phyloP scores from a whole-genome alignment of 2,113 vertebrate genomes.

The Zosterops hypoxanthus region DNA sequence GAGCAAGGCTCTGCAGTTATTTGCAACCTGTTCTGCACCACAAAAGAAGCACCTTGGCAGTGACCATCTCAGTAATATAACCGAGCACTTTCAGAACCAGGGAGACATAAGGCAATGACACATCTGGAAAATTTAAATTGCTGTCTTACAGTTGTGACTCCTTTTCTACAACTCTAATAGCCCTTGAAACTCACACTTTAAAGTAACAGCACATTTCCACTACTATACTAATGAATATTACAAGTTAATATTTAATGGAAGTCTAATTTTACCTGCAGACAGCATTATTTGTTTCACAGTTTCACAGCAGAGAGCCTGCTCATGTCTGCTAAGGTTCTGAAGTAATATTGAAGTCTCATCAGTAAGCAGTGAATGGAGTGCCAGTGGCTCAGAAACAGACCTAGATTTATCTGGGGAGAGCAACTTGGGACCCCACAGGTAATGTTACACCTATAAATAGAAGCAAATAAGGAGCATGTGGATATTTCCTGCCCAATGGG shows the following conservation, averaged over 20 bases:
- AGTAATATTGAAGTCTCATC: not conserved
- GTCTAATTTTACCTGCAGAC: not conserved
- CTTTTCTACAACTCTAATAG: not conserved
- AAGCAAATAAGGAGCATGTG: not conserved
- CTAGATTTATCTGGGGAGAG: not conserved
- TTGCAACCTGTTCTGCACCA: not conserved
- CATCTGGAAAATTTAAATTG: not conserved
- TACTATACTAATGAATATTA: constrained; percentile 9
- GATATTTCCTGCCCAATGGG: not conserved
- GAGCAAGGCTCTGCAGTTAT: not conserved
- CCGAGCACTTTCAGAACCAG: not conserved
- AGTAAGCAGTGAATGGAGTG: not conserved
- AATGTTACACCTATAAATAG: not conserved
- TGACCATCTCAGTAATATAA: not conserved
- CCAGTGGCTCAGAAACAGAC: not conserved
- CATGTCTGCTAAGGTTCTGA: not conserved
- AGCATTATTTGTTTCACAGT: not conserved
- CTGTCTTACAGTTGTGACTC: not conserved
- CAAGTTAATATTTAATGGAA: constrained; percentile 35
- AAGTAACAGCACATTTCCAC: not conserved
- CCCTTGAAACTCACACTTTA: not conserved
- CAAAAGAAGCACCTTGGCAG: not conserved
- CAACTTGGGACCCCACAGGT: not conserved
- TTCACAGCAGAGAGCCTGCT: not conserved
- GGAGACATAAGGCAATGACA: not conserved